Base-by-base conservation (phyloP, 2,888 invertebrate genomes). In the Brenthis ino region DNA sequence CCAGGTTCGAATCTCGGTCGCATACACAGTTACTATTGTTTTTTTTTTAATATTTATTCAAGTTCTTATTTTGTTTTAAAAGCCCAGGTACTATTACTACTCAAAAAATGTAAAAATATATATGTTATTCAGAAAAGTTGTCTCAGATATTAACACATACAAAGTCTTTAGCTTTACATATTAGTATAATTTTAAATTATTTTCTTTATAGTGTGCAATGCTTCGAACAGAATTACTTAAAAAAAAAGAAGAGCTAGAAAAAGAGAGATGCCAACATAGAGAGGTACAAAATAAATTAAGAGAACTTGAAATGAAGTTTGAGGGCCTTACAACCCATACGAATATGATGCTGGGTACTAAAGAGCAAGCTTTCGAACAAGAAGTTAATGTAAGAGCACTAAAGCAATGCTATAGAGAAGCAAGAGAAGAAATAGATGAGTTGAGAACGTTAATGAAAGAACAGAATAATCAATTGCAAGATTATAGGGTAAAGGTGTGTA, bases 391-490 rank as follows among this genome's bases (percentile, higher is more conserved):
- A n/a, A 77, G 88, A 13, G 79, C 88, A 0, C 72, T 92, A 56
- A 91, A 91, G 73, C 88, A 88, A 93, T 89, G 96, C 94, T 86
- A 96, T 94, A 82, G 88, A 88, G 82, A 95, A 92, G 85, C 95
- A 79, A 84, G 87, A 84, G 83, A 92, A 86, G 84, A 93, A 70
- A 88, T 93, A 6, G 95, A 95, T 20, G 95, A 95, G 76, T 78
- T 95, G 56, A 86, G 95, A 60, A 88, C 90, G 0, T 80, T 95
- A 33, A 92, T 95, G 77, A 94, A 95, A 75, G 96, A 96, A 74
- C 95, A 95, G 78, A 94, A 95, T 65, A 89, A 91, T 8, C 95
- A 96, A 81, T 80, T 96, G 11, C 95, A 95, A 74, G 95, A 95
- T 77, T 96, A 96, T 79, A 91, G 95, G 64, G 95, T 95, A 72